These are phyloP conservation scores for Esperia sulphurella DNA, from an alignment of 2,888 invertebrate genomes.

Conservation along the genomic window DNA sequence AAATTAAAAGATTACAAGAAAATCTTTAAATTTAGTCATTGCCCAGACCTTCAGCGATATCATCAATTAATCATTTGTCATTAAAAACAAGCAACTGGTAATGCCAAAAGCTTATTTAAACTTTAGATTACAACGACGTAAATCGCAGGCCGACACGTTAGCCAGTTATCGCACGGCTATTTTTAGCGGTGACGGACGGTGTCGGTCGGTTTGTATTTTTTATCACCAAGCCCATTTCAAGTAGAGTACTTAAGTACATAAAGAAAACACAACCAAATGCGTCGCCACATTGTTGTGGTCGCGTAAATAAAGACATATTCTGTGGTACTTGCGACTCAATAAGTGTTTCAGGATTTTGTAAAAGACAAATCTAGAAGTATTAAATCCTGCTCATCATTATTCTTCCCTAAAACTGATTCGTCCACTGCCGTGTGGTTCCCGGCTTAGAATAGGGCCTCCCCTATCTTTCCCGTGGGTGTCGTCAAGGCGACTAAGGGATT, in stretches of 20 bases:
- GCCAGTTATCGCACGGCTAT: conserved; percentile 34
- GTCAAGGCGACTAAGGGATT: no score
- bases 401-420: no score
- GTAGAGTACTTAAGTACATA: not conserved
- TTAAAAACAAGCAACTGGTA: not conserved
- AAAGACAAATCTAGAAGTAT: no score
- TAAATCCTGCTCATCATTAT: no score
- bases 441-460: no score
- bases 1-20: not conserved
- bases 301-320: not conserved
- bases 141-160: conserved; percentile 1
- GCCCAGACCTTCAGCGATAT: no score
- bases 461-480: no score
- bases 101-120: not conserved
- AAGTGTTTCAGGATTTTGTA: no score
- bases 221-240: conserved; percentile 23
- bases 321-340: no score
- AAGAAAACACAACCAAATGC: not conserved
- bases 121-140: not conserved
- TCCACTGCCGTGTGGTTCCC: no score
- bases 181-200: conserved; percentile 35
- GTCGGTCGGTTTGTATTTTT: conserved; percentile 30
- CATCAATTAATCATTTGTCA: not conserved
- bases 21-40: not conserved
- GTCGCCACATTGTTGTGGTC: not conserved